Evolutionary conservation across 2,797 vertebrate genomes (phyloP).

Genomic region (Salmo trutta): DNA sequence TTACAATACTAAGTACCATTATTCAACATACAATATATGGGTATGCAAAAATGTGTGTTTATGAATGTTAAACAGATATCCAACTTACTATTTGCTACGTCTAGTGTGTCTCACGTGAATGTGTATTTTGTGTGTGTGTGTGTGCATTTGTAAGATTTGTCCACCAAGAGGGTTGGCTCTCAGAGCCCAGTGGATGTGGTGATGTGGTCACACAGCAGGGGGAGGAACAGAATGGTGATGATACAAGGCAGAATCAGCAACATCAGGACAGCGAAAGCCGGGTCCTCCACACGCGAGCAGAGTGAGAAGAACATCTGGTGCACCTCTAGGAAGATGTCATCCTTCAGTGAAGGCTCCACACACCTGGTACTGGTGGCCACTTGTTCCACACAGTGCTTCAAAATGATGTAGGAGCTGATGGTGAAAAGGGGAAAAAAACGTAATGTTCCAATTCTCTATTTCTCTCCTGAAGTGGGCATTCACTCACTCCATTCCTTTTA

Average conservation of each 20-base stretch:
- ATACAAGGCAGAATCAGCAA: constrained; percentile 56
- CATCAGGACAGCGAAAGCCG: constrained; percentile 48
- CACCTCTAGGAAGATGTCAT: constrained; percentile 63
- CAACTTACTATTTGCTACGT: not conserved
- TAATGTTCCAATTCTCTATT: not conserved
- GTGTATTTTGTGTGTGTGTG: not conserved
- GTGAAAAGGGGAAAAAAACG: not conserved
- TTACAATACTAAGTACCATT: not conserved
- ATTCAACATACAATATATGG: not conserved
- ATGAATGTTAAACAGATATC: not conserved
- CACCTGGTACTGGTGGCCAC: not conserved
- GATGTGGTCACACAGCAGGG: constrained; percentile 54
- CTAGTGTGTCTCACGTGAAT: not conserved
- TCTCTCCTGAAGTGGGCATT: not conserved
- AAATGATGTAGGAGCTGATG: constrained; percentile 60
- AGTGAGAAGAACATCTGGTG: constrained; percentile 63
- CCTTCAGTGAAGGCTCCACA: constrained; percentile 23
- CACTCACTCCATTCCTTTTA: not conserved
- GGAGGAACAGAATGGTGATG: constrained; percentile 58
- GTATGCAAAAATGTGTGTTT: constrained; percentile 7
- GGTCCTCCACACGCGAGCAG: constrained; percentile 60
- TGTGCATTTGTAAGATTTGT: not conserved
- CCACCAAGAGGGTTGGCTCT: not conserved
- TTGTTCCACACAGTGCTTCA: constrained; percentile 57
- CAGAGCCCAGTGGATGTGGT: constrained; percentile 1